Conservation (phyloP, 35 echinoderm and acorn worm species). For the Diadema setosum region DNA sequence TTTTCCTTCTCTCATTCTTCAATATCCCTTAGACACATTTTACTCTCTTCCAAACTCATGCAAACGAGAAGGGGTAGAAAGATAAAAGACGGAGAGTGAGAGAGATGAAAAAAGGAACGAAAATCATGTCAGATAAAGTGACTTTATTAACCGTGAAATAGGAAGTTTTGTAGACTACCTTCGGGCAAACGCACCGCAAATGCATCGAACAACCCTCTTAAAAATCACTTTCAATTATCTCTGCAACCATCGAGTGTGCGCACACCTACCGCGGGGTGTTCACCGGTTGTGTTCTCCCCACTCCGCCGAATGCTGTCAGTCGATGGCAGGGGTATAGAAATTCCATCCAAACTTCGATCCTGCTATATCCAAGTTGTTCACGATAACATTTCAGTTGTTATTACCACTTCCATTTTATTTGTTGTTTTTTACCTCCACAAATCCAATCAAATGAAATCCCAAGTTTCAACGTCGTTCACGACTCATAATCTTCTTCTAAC, state of each 20-base stretch:
- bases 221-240: background rate
- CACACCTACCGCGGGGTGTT: background rate
- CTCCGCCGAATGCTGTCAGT: background rate
- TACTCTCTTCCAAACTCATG: background rate
- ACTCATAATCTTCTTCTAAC: background rate
- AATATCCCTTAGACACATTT: background rate
- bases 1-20: no score
- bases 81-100: no score
- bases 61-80: background rate
- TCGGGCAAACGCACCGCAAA: background rate
- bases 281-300: background rate
- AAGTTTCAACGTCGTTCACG: no score
- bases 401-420: background rate
- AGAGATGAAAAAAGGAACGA: no score
- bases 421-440: background rate
- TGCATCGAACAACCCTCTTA: background rate
- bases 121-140: no score
- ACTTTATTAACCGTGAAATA: background rate
- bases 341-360: background rate
- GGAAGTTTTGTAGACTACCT: background rate
- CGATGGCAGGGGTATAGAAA: no score
- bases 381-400: background rate
- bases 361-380: background rate
- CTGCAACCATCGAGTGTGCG: no score
- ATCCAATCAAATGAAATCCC: no score